A percentile compares a stretch with the other conserved stretches of the same genome.
Evolutionary conservation across 2,797 vertebrate genomes (phyloP).

Genomic region (Alosa sapidissima): DNA sequence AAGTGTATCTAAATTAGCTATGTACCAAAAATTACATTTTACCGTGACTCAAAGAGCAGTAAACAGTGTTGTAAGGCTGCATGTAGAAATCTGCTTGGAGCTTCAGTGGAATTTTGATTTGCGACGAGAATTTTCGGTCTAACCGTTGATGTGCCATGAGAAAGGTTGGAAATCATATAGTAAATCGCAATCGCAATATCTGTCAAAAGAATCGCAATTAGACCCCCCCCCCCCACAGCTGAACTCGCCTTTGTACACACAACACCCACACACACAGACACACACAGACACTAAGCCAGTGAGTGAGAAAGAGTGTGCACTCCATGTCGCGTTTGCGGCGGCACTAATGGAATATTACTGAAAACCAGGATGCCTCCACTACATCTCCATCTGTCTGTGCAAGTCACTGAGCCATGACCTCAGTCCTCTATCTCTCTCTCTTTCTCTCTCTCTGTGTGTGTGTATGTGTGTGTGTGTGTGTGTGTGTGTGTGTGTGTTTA

Average conservation of each 20-base stretch:
- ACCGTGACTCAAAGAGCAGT: too few species aligned
- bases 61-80: too few species aligned
- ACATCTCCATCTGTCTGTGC: constrained; percentile 15
- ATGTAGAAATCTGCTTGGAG: too few species aligned
- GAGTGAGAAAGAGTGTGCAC: not conserved
- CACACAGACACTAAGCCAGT: not conserved
- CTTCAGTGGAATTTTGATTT: too few species aligned
- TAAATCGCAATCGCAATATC: too few species aligned
- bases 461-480: not conserved
- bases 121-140: too few species aligned
- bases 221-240: too few species aligned
- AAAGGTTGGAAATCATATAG: too few species aligned
- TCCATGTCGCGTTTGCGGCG: not conserved
- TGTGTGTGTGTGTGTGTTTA: not conserved
- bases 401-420: constrained; percentile 8
- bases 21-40: too few species aligned
- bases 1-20: too few species aligned
- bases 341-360: constrained; percentile 13
- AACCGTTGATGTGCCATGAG: too few species aligned
- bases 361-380: not conserved
- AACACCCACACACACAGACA: not conserved
- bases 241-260: not conserved
- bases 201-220: too few species aligned
- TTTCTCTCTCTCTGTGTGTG: not conserved
- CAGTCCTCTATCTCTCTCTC: not conserved